These are phyloP conservation scores for Bruchidius siliquastri DNA, from an alignment of 2,888 invertebrate genomes.

Conservation along the genomic window DNA sequence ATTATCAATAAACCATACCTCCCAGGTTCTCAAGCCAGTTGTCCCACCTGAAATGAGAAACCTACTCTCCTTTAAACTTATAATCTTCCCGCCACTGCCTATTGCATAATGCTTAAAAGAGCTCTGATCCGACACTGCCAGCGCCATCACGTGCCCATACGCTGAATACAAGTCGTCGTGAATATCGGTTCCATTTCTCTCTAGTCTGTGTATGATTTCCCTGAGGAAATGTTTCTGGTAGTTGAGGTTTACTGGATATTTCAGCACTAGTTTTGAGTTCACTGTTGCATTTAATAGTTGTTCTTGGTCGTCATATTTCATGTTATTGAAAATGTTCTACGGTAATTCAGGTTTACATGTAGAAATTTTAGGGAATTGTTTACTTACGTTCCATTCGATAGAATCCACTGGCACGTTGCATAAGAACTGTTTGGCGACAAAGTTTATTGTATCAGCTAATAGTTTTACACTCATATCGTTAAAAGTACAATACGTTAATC, in stretches of 20 bases:
- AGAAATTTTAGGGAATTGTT: not conserved
- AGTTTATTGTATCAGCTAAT: not conserved
- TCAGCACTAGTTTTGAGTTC: conserved; percentile 50
- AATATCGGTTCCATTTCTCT: conserved; percentile 53
- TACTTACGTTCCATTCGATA: conserved; percentile 23
- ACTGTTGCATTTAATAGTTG: conserved; percentile 57
- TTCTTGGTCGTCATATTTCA: conserved; percentile 52
- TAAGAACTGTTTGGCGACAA: conserved; percentile 35
- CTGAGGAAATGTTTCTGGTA: conserved; percentile 67
- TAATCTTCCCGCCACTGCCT: conserved; percentile 34
- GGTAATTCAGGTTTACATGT: not conserved
- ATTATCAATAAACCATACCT: conserved; percentile 49
- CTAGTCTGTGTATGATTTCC: conserved; percentile 56
- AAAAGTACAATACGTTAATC: too few species aligned
- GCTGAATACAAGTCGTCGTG: conserved; percentile 62
- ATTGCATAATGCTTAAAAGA: conserved; percentile 61
- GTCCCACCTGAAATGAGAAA: conserved; percentile 73
- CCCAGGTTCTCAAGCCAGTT: conserved; percentile 76
- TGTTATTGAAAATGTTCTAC: conserved; percentile 17
- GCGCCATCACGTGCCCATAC: conserved; percentile 54
- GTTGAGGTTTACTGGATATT: conserved; percentile 58
- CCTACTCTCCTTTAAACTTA: conserved; percentile 65
- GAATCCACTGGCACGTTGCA: conserved; percentile 31
- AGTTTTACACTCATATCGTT: too few species aligned
- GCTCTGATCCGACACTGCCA: conserved; percentile 43